Base-by-base conservation (phyloP, 1,140 invertebrate genomes). In the Pogonus chalceus region DNA sequence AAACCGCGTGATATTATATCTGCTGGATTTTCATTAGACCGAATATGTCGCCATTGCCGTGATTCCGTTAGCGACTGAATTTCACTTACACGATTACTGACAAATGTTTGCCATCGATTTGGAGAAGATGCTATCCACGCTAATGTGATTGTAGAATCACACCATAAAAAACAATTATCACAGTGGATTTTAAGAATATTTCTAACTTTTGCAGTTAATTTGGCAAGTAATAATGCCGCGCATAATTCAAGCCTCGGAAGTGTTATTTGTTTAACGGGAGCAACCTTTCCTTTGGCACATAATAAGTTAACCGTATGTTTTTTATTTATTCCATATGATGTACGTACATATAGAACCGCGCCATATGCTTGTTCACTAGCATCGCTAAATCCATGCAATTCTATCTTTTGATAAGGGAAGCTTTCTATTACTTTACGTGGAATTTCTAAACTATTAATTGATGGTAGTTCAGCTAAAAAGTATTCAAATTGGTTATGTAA, bases 341-440 rank as follows among this genome's bases (percentile, higher is more conserved):
- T 52, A 37, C 65, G 58, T 2, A 70, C 18, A 59, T 70, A 71
- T 9, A 65, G 20, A 39, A 62, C 61, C 3, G 66, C 61, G 2
- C 64, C 63, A 35, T 69, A 69, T 16, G 66, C 63, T 24, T 51
- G 21, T 37, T 62, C 56, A 1, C 64, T 66, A 0, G 68, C 64
- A 52, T 70, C 70, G 0, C 58, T 49, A 52, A 71, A 72, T n/a
- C 58, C 62, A 47, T 62, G 61, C 2, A 63, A n/a, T 43, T 60
- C 20, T 16, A 20, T 35, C n/a, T n/a, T n/a, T n/a, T n/a, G n/a
- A n/a, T n/a, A n/a, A n/a, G n/a, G n/a, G n/a, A n/a, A n/a, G n/a
- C n/a, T n/a, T n/a, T n/a, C n/a, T n/a, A n/a, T n/a, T n/a, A n/a
- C n/a, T n/a, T n/a, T n/a, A n/a, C n/a, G n/a, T n/a, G n/a, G n/a